Evolutionary conservation across 1,140 invertebrate genomes (phyloP).

Genomic region (Triops longicaudatus): DNA sequence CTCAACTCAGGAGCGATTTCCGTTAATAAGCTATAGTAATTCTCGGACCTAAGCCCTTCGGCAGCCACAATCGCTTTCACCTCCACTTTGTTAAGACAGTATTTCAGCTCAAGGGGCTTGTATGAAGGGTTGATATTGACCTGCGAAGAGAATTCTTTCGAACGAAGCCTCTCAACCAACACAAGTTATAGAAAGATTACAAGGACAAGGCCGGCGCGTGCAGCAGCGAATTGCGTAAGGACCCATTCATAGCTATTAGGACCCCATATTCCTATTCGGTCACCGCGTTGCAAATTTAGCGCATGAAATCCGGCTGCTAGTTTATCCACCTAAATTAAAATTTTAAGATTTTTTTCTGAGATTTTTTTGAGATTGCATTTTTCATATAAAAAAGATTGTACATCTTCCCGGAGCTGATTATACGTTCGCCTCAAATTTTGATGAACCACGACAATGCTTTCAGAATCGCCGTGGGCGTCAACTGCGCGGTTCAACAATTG

Average conservation of each 20-base stretch:
- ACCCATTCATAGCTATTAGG: slow-evolving; percentile 81
- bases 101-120: slow-evolving; percentile 63
- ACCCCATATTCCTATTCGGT: slow-evolving; percentile 78
- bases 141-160: slow-evolving; percentile 38
- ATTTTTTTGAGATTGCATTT: too few species aligned
- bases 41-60: slow-evolving; percentile 53
- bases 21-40: slow-evolving; percentile 62
- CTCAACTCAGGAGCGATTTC: slow-evolving; percentile 41
- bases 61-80: slow-evolving; percentile 62
- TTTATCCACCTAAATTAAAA: slow-evolving; percentile 52
- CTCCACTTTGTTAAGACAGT: slow-evolving; percentile 66
- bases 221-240: slow-evolving; percentile 62
- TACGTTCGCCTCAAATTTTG: slow-evolving; percentile 55
- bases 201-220: slow-evolving; percentile 68
- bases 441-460: slow-evolving; percentile 51
- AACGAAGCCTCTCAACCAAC: neutral
- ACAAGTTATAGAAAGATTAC: slow-evolving; percentile 41
- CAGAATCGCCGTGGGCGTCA: slow-evolving; percentile 46
- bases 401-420: slow-evolving; percentile 51
- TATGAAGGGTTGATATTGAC: slow-evolving; percentile 79
- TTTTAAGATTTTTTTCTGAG: neutral
- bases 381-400: slow-evolving; percentile 34
- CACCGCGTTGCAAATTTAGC: slow-evolving; percentile 67
- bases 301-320: slow-evolving; percentile 69
- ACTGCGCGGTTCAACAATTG: slow-evolving; percentile 49